Evolutionary conservation across 1,140 invertebrate genomes (phyloP), one percentile per base, ranked within the genome.

Genomic region (Tetragonula clypearis): DNA sequence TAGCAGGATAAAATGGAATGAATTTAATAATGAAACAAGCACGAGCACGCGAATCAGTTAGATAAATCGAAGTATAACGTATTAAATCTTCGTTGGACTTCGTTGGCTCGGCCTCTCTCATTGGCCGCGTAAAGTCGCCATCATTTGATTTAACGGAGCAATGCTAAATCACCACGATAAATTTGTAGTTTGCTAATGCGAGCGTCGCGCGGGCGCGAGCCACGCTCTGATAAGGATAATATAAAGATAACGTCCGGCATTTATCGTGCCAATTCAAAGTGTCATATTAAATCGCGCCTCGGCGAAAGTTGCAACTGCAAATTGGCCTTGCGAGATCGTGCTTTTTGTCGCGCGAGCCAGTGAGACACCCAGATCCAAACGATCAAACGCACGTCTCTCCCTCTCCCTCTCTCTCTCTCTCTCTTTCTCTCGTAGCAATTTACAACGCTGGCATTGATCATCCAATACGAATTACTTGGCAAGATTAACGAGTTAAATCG

Each of bases 271-370:
- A 12, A 76, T 53, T 76, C 68, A 56, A 41, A 76, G 60, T 56
- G 73, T 82, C 65, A n/a, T 84, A 84, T 84, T 79, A 84, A 84
- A 84, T 84, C 82, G 82, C 23, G 26, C 35, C 41, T 60, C 35
- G 30, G 68, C n/a, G 9, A 73, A 71, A 73, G 23, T 73, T 21
- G 68, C 4, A 5, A 73, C 56, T 65, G 41, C 41, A 21, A 41
- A 19, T 53, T 23, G 65, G 15, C 5, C 55, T 71, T n/a, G 56
- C 41, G 41, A 49, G 30, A 15, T n/a, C n/a, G n/a, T 53, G 53
- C 41, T 19, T 23, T 26, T 79, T 69, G 49, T 53, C 30, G 49
- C 77, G 26, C 30, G 30, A 53, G 23, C 23, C 53, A 53, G n/a
- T n/a, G 62, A 79, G 62, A n/a, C n/a, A n/a, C n/a, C 19, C 19